Percentiles rank a stretch among this genome's conserved stretches.
Evolutionary conservation across 1,140 invertebrate genomes (phyloP).

Genomic region (Cydia pomonella): DNA sequence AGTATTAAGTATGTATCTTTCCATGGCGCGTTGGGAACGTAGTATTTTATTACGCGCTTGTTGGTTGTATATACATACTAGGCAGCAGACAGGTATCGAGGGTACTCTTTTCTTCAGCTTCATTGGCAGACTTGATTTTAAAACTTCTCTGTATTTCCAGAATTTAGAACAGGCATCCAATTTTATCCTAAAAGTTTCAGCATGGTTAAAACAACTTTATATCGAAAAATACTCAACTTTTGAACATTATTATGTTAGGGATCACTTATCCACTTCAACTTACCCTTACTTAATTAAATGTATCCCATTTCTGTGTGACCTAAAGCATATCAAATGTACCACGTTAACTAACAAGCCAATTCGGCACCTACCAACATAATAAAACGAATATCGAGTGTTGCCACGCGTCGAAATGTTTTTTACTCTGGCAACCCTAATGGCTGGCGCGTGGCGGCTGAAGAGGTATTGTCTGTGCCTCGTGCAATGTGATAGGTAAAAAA

Average conservation of each 20-base stretch:
- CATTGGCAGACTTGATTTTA: no score
- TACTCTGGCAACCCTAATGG: constrained; percentile 28
- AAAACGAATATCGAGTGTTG: constrained; percentile 28
- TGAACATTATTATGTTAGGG: not conserved
- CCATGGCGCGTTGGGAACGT: no score
- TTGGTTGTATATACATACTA: no score
- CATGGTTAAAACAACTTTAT: no score
- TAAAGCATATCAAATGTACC: constrained; percentile 24
- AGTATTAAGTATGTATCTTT: no score
- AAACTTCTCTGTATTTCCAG: no score
- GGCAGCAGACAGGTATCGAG: no score
- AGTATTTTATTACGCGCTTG: no score
- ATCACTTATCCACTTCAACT: not conserved
- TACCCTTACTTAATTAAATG: not conserved
- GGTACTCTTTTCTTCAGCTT: no score
- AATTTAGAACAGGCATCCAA: no score
- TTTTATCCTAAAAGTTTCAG: no score
- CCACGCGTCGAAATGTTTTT: constrained; percentile 27
- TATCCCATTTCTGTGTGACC: constrained; percentile 3
- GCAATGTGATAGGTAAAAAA: constrained; percentile 31
- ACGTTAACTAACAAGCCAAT: constrained; percentile 29
- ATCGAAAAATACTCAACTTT: not conserved
- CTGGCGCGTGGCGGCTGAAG: constrained; percentile 18
- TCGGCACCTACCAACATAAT: constrained; percentile 19
- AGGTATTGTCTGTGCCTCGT: constrained; percentile 30